phyloP scores from a whole-genome alignment of 2,113 vertebrate genomes.

The Pachypanchax playfairii region DNA sequence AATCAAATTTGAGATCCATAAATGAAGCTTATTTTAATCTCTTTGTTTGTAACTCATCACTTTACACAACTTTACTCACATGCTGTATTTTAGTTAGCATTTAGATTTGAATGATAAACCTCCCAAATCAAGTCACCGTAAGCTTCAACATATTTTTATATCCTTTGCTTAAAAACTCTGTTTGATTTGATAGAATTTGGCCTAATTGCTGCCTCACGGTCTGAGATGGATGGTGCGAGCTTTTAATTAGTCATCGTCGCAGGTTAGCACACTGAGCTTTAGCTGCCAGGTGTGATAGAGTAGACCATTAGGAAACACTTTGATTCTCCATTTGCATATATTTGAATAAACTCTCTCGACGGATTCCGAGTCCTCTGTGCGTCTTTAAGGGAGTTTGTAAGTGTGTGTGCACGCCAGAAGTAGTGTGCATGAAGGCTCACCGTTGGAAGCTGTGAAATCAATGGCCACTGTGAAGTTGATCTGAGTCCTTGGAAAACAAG shows the following conservation, averaged over 20 bases:
- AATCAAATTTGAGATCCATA: no score
- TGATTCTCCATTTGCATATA: constrained; percentile 61
- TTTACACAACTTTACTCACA: constrained; percentile 18
- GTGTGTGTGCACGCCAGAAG: not conserved
- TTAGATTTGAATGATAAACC: constrained; percentile 7
- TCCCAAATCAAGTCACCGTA: constrained; percentile 14
- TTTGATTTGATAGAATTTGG: constrained; percentile 9
- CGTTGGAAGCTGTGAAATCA: constrained; percentile 98
- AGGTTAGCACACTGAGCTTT: constrained; percentile 42
- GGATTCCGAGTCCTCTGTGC: not conserved
- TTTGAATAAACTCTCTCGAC: constrained; percentile 56
- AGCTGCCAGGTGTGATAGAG: constrained; percentile 58
- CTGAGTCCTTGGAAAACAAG: constrained; percentile 88
- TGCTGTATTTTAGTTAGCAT: no score
- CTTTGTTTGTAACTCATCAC: not conserved
- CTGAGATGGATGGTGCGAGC: constrained; percentile 38
- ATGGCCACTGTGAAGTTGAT: constrained; percentile 99
- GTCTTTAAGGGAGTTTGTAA: constrained; percentile 9
- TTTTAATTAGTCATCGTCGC: constrained; percentile 54
- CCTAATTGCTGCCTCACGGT: not conserved
- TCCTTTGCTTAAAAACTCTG: constrained; percentile 2
- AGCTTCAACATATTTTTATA: constrained; percentile 17
- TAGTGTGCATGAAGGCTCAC: constrained; percentile 79
- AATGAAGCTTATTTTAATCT: constrained; percentile 1
- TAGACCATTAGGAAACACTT: constrained; percentile 60